Percentiles rank a stretch among this genome's conserved stretches.
Conservation (phyloP, 1,140 invertebrate genomes). For the Panonychus citri region DNA sequence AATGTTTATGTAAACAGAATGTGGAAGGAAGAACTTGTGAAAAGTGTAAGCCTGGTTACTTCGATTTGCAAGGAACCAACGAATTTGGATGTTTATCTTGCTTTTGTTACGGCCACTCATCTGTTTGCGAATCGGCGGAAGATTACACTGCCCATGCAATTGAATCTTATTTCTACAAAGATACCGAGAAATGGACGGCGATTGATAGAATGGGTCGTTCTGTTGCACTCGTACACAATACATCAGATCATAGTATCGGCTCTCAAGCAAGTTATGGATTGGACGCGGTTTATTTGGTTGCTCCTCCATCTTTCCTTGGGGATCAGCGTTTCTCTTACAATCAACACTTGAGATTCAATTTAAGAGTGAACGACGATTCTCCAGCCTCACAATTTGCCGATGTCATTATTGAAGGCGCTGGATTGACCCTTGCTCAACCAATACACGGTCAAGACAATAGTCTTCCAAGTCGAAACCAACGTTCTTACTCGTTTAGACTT, state of each 20-base stretch:
- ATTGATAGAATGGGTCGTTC: conserved; percentile 31
- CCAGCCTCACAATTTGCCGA: conserved; percentile 48
- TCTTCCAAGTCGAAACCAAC: conserved; percentile 40
- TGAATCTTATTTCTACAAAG: conserved; percentile 24
- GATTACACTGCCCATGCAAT: conserved; percentile 46
- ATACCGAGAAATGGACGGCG: conserved; percentile 55
- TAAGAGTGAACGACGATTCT: conserved; percentile 53
- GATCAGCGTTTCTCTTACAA: conserved; percentile 87
- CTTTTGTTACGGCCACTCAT: conserved; percentile 94
- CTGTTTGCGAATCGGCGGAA: conserved; percentile 56
- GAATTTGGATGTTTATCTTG: conserved; percentile 90
- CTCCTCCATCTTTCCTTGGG: conserved; percentile 65
- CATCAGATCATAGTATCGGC: conserved; percentile 33
- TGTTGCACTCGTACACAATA: background rate
- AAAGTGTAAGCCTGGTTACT: conserved; percentile 84
- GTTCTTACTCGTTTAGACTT: conserved; percentile 54
- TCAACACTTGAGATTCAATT: conserved; percentile 63
- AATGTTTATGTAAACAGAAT: conserved; percentile 72
- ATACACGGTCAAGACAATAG: conserved; percentile 78
- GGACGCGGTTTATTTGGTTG: conserved; percentile 64
- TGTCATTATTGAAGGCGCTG: conserved; percentile 57
- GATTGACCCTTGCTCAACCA: conserved; percentile 50
- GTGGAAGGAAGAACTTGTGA: conserved; percentile 85
- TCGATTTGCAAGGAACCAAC: conserved; percentile 66
- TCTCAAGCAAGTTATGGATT: conserved; percentile 32